Percentiles rank a stretch among this genome's conserved stretches.
phyloP scores from a whole-genome alignment of 2,888 invertebrate genomes.

The Xestia rhomboidea region DNA sequence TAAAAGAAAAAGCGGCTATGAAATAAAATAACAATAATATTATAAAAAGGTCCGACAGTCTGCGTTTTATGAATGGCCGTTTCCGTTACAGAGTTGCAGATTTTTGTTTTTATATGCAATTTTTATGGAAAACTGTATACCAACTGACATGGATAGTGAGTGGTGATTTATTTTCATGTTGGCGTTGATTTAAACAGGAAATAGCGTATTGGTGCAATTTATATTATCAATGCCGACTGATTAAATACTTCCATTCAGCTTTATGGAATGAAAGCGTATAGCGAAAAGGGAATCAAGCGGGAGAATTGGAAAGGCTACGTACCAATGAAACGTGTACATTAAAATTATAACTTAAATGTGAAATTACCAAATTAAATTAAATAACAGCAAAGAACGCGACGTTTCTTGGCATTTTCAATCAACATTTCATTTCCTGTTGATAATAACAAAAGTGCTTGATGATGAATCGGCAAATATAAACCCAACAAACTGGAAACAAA shows the following conservation, averaged over 20 bases:
- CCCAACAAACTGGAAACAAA: slow-evolving; percentile 45
- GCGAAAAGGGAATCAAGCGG: slow-evolving; percentile 12
- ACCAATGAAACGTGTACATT: not conserved
- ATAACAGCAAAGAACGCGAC: slow-evolving; percentile 24
- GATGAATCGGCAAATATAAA: slow-evolving; percentile 40
- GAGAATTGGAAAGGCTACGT: not conserved
- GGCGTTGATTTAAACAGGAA: slow-evolving; percentile 52
- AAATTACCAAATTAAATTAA: slow-evolving; percentile 10
- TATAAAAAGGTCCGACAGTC: slow-evolving; percentile 69
- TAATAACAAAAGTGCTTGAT: slow-evolving; percentile 36
- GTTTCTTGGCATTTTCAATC: slow-evolving; percentile 44
- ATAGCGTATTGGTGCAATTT: slow-evolving; percentile 53
- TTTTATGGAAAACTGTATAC: slow-evolving; percentile 48
- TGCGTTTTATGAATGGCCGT: slow-evolving; percentile 64
- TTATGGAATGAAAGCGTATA: slow-evolving; percentile 5
- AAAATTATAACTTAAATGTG: slow-evolving; percentile 1
- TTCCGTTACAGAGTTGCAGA: slow-evolving; percentile 56
- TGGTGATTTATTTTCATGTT: slow-evolving; percentile 49
- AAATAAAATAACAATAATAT: slow-evolving; percentile 73
- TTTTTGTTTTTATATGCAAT: slow-evolving; percentile 54
- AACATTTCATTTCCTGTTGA: slow-evolving; percentile 49
- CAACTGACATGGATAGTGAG: slow-evolving; percentile 37
- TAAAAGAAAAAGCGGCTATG: slow-evolving; percentile 64
- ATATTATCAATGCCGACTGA: slow-evolving; percentile 53
- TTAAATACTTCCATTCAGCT: slow-evolving; percentile 49